Evolutionary conservation across 2,888 invertebrate species (phyloP).

Genomic region (Biston stratarius): DNA sequence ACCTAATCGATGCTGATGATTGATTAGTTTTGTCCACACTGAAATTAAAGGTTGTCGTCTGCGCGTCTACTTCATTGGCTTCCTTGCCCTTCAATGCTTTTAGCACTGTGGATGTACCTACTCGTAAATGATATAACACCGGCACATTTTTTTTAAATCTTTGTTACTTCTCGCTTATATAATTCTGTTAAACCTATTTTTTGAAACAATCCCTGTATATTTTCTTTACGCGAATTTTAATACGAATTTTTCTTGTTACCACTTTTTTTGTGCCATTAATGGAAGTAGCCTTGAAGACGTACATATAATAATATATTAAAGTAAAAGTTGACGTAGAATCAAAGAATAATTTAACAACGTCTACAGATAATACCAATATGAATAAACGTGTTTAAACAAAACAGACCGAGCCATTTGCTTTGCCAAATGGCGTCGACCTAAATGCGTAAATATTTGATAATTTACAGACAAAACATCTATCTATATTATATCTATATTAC

Average conservation of each 20-base stretch:
- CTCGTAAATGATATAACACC: conserved; percentile 2
- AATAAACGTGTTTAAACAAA: conserved; percentile 10
- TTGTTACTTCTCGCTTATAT: not conserved
- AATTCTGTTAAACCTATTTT: not conserved
- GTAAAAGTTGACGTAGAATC: not conserved
- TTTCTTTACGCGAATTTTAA: not conserved
- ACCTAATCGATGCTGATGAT: conserved; percentile 7
- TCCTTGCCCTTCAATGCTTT: conserved; percentile 25
- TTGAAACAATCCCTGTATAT: not conserved
- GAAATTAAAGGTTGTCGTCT: conserved; percentile 19
- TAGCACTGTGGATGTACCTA: not conserved
- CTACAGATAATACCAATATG: not conserved
- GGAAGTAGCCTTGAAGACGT: not conserved
- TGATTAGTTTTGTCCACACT: conserved; percentile 18
- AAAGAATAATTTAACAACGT: conserved; percentile 1
- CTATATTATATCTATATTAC: too few species aligned
- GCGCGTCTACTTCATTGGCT: conserved; percentile 23
- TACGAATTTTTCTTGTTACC: not conserved
- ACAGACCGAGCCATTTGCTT: conserved; percentile 24
- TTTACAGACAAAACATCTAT: conserved; percentile 15
- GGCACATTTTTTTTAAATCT: not conserved
- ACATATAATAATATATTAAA: not conserved
- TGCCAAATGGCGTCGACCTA: conserved; percentile 31
- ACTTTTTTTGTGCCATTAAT: not conserved
- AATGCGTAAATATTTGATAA: conserved; percentile 33